These are phyloP conservation scores for Tachypleus tridentatus DNA, from an alignment of 1,140 invertebrate species.

Conservation along the genomic window DNA sequence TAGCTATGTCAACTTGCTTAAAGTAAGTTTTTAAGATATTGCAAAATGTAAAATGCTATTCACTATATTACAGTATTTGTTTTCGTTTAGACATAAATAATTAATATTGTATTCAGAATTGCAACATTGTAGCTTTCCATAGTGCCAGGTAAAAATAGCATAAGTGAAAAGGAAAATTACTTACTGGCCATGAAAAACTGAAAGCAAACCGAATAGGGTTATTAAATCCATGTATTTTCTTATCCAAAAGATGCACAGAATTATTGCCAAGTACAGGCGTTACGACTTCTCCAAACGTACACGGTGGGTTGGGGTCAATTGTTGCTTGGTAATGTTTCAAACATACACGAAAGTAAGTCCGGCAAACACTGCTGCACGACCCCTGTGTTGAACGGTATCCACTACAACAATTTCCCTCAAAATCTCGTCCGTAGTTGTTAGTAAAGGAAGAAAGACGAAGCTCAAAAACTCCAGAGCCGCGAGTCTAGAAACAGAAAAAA, in stretches of 20 bases:
- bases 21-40: too few relatives aligned
- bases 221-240: constrained; percentile 42
- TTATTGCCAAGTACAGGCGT: constrained; percentile 55
- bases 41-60: too few relatives aligned
- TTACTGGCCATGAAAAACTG: constrained; percentile 64
- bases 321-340: constrained; percentile 87
- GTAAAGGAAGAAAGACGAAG: constrained; percentile 75
- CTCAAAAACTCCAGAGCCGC: constrained; percentile 69
- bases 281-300: constrained; percentile 81
- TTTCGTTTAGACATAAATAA: too few relatives aligned
- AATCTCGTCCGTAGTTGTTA: constrained; percentile 74
- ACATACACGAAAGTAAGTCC: constrained; percentile 81
- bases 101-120: too few relatives aligned
- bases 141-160: constrained; percentile 30
- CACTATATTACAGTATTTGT: too few relatives aligned
- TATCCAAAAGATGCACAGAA: constrained; percentile 42
- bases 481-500: constrained; percentile 43
- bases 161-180: constrained; percentile 47
- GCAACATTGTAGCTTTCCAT: too few relatives aligned
- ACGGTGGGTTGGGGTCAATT: constrained; percentile 73
- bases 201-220: constrained; percentile 79
- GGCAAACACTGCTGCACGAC: constrained; percentile 50
- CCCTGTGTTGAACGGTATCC: constrained; percentile 30
- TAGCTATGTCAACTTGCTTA: too few relatives aligned
- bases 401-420: constrained; percentile 72